These are phyloP conservation scores for Buceros bicornis DNA, from an alignment of 2,797 vertebrate genomes.

Conservation along the genomic window DNA sequence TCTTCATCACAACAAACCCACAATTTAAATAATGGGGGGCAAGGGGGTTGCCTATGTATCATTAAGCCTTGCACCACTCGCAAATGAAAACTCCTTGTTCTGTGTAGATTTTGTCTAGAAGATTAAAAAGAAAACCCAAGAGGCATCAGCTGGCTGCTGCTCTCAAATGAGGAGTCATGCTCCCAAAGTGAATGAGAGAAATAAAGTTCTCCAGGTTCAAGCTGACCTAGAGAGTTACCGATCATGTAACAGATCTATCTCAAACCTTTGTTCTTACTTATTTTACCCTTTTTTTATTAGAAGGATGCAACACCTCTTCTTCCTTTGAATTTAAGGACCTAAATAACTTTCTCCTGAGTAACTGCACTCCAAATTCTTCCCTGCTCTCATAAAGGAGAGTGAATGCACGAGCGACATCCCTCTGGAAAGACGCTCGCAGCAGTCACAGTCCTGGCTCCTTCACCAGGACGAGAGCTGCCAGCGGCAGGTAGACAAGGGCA, in stretches of 20 bases:
- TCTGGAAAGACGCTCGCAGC: background rate
- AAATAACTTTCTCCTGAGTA: background rate
- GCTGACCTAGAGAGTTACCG: background rate
- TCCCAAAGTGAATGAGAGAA: background rate
- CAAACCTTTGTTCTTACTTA: background rate
- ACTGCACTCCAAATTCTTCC: background rate
- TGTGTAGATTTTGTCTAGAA: background rate
- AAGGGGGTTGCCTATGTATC: background rate
- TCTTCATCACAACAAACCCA: background rate
- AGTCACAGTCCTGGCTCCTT: background rate
- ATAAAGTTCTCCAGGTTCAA: background rate
- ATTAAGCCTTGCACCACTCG: background rate
- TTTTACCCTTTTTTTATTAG: background rate
- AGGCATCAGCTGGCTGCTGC: background rate
- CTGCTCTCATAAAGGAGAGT: background rate
- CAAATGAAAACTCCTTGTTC: background rate
- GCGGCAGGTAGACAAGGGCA: background rate
- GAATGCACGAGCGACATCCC: background rate
- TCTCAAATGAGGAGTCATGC: background rate
- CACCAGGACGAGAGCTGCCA: background rate
- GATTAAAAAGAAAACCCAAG: background rate
- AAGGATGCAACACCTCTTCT: background rate
- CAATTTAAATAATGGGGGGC: too few species aligned
- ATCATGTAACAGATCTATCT: background rate
- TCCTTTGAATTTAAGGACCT: background rate